These are phyloP conservation scores for Plumapathes pennacea DNA, from an alignment of 92 coral and sea anemone genomes.

Conservation along the genomic window DNA sequence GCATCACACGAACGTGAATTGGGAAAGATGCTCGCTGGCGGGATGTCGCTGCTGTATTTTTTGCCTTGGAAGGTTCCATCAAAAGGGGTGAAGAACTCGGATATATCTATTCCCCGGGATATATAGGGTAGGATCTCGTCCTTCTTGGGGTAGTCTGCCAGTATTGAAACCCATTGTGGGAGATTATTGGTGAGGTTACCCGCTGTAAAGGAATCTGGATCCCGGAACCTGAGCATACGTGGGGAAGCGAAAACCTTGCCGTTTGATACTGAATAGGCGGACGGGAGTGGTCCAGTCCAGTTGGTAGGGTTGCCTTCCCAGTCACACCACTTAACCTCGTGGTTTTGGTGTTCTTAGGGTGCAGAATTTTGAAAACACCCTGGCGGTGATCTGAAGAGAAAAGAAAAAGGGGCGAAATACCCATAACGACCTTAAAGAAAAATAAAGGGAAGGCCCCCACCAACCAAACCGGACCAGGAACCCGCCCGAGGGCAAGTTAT, in stretches of 20 bases:
- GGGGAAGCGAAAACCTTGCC: background rate
- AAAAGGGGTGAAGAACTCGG: constrained; percentile 33
- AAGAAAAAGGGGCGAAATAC: too few species aligned
- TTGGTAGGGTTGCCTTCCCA: constrained; percentile 7
- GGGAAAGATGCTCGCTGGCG: constrained; percentile 22
- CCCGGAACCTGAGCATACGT: background rate
- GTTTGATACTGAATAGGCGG: background rate
- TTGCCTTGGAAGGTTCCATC: constrained; percentile 17
- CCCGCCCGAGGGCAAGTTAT: too few species aligned
- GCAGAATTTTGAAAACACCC: too few species aligned
- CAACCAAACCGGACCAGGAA: too few species aligned
- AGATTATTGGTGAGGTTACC: constrained; percentile 1
- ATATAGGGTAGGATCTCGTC: constrained; percentile 42
- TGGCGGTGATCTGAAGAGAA: too few species aligned
- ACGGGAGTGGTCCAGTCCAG: background rate
- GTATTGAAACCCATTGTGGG: constrained; percentile 11
- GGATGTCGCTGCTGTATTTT: background rate
- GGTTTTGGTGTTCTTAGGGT: too few species aligned
- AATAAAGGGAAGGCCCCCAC: too few species aligned
- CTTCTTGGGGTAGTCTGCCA: constrained; percentile 10
- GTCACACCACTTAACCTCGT: too few species aligned
- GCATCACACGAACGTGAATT: constrained; percentile 23
- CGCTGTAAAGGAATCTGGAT: background rate
- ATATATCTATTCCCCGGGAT: constrained; percentile 15
- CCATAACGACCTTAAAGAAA: too few species aligned